Evolutionary conservation across 2,797 vertebrate genomes (phyloP).

Genomic region (Ptychadena robeensis): DNA sequence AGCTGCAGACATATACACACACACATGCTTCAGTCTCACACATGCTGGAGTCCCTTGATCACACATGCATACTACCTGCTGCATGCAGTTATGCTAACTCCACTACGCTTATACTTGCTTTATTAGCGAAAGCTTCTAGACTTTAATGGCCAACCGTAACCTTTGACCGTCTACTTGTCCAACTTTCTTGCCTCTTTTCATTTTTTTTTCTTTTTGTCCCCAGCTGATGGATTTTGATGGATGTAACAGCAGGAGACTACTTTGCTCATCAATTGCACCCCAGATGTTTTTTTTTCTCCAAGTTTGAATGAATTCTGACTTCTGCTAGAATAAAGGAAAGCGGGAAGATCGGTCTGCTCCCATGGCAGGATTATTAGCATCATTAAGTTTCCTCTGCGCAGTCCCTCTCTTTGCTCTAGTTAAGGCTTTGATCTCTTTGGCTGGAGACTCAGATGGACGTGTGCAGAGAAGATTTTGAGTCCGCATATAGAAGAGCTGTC

Average conservation of each 20-base stretch:
- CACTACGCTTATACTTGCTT: neutral
- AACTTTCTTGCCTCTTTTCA: constrained; percentile 35
- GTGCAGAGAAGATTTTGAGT: constrained; percentile 57
- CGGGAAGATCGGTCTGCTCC: constrained; percentile 50
- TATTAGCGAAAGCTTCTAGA: neutral
- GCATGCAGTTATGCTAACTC: neutral
- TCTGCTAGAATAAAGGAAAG: constrained; percentile 44
- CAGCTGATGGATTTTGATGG: neutral
- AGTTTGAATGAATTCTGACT: constrained; percentile 57
- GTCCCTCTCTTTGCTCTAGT: constrained; percentile 56
- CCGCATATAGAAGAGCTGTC: constrained; percentile 43
- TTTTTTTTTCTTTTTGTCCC: neutral
- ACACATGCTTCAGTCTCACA: constrained; percentile 4
- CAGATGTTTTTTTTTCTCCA: constrained; percentile 38
- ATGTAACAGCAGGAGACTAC: constrained; percentile 34
- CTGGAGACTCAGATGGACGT: constrained; percentile 60
- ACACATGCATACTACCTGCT: constrained; percentile 18
- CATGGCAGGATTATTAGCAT: constrained; percentile 62
- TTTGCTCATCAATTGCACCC: constrained; percentile 13
- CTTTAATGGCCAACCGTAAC: constrained; percentile 18
- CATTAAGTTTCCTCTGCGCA: constrained; percentile 56
- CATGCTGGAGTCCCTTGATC: constrained; percentile 12
- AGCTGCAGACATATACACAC: constrained; percentile 60
- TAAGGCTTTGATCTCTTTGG: constrained; percentile 51
- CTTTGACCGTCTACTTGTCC: constrained; percentile 39